Evolutionary conservation across 2,888 invertebrate genomes (phyloP).

Genomic region (Drosophila lutescens): DNA sequence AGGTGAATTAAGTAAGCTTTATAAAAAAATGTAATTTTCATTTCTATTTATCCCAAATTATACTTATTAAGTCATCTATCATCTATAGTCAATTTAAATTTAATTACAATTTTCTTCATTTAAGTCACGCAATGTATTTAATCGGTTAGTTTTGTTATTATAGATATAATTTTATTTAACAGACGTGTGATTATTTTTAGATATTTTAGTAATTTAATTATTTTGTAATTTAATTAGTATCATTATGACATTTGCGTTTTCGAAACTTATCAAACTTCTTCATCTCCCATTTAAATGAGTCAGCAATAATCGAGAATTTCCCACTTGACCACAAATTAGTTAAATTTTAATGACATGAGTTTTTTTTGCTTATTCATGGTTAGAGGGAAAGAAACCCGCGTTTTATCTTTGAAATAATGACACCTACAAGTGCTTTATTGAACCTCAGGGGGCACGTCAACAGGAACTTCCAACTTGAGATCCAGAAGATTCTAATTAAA

Average conservation of each 20-base stretch:
- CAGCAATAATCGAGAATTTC: background rate
- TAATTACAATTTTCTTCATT: too few relatives aligned
- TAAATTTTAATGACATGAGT: constrained; percentile 5
- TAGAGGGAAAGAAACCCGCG: background rate
- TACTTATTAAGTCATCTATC: constrained; percentile 4
- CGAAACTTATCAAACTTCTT: background rate
- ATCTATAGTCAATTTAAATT: background rate
- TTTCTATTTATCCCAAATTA: background rate
- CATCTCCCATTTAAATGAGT: background rate
- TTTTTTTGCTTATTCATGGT: constrained; percentile 6
- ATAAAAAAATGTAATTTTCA: background rate
- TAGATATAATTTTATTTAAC: too few relatives aligned
- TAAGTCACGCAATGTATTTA: constrained; percentile 9
- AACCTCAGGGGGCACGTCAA: background rate
- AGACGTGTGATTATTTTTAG: background rate
- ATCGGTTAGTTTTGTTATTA: too few relatives aligned
- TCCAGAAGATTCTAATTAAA: background rate
- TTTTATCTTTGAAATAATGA: background rate
- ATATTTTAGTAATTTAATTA: too few relatives aligned
- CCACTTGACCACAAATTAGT: background rate
- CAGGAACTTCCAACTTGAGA: background rate
- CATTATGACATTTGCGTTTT: background rate
- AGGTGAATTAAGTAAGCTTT: background rate
- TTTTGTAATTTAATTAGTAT: too few relatives aligned
- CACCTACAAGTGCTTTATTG: background rate